Evolutionary conservation across 1,140 invertebrate species (phyloP).

Genomic region (Thalassaphorura encarpata): DNA sequence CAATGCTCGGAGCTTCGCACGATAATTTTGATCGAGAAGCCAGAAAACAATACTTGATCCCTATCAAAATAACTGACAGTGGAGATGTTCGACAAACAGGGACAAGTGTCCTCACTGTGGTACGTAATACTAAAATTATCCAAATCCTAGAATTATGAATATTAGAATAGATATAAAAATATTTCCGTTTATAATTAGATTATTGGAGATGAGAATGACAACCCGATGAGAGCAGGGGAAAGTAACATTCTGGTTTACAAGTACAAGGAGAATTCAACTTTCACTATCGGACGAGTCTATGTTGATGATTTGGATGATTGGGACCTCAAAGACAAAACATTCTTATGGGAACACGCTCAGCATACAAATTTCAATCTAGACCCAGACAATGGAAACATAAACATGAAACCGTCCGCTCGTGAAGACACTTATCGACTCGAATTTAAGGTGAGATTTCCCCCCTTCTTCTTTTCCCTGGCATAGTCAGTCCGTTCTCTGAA

Average conservation of each 20-base stretch:
- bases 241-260: slow-evolving; percentile 87
- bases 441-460: no score
- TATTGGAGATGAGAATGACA: slow-evolving; percentile 84
- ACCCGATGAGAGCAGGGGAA: slow-evolving; percentile 64
- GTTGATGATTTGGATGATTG: slow-evolving; percentile 86
- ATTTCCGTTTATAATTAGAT: no score
- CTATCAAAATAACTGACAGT: slow-evolving; percentile 75
- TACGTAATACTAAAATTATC: no score
- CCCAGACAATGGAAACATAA: slow-evolving; percentile 67
- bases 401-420: slow-evolving; percentile 56
- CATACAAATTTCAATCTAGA: slow-evolving; percentile 57
- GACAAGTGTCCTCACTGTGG: slow-evolving; percentile 65
- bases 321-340: slow-evolving; percentile 81
- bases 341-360: slow-evolving; percentile 49
- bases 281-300: slow-evolving; percentile 70
- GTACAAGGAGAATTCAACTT: slow-evolving; percentile 52
- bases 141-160: no score
- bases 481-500: no score
- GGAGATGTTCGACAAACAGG: slow-evolving; percentile 59
- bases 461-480: no score
- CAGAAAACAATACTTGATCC: slow-evolving; percentile 72
- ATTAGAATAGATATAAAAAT: no score
- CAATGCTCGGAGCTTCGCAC: slow-evolving; percentile 7
- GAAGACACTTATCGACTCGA: slow-evolving; percentile 57
- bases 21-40: slow-evolving; percentile 78